Evolutionary conservation across 2,888 invertebrate genomes (phyloP).

Genomic region (Nudaria mundana): DNA sequence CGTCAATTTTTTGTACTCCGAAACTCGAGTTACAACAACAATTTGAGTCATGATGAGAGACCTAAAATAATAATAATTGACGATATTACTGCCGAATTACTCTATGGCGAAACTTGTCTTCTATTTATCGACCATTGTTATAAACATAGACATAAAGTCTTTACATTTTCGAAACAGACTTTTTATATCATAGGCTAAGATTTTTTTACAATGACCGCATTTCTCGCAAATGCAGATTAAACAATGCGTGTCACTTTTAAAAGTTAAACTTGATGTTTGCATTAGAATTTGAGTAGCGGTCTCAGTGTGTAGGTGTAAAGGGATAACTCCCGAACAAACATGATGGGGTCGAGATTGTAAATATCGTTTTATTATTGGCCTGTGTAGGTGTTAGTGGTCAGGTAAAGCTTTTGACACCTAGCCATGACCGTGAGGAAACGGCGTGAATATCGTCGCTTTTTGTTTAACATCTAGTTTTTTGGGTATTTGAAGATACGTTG

Average conservation of each 20-base stretch:
- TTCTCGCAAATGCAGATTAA: conserved; percentile 32
- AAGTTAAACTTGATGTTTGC: conserved; percentile 56
- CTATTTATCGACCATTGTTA: conserved; percentile 9
- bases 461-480: conserved; percentile 66
- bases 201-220: conserved; percentile 20
- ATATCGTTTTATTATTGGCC: conserved; percentile 51
- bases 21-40: conserved; percentile 59
- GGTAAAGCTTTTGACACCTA: conserved; percentile 81
- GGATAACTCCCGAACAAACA: conserved; percentile 76
- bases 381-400: conserved; percentile 71
- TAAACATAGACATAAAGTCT: conserved; percentile 8
- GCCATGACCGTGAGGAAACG: conserved; percentile 50
- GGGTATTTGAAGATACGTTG: conserved; percentile 53
- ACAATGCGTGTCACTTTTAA: conserved; percentile 51
- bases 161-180: conserved; percentile 9
- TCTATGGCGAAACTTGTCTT: conserved; percentile 21
- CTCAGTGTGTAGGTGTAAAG: conserved; percentile 64
- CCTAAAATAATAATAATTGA: conserved; percentile 49
- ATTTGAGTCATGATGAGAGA: conserved; percentile 56
- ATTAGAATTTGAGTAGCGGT: conserved; percentile 71
- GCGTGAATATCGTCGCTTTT: conserved; percentile 73
- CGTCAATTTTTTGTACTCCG: conserved; percentile 73
- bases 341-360: conserved; percentile 63
- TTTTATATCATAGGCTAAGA: conserved; percentile 10
- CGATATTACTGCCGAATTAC: conserved; percentile 21